Percentiles rank a stretch among this genome's conserved stretches.
Evolutionary conservation across 1,140 invertebrate genomes (phyloP).

Genomic region (Drosophila yakuba): DNA sequence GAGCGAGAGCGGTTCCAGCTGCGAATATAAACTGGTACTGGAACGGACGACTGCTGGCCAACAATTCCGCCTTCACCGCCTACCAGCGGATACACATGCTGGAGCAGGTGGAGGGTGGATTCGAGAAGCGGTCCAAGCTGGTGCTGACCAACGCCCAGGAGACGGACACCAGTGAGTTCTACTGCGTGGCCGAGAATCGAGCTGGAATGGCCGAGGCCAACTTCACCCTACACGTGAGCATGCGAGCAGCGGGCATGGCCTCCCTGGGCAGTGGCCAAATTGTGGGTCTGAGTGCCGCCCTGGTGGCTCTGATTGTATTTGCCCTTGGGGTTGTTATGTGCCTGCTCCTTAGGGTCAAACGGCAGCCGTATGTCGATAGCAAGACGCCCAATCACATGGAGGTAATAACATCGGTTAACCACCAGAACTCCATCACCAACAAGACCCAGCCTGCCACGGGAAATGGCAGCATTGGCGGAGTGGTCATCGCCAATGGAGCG

Average conservation of each 20-base stretch:
- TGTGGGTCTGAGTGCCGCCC: slow-evolving; percentile 92
- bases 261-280: slow-evolving; percentile 93
- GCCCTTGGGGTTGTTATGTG: slow-evolving; percentile 91
- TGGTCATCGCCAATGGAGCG: slow-evolving; percentile 77
- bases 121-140: slow-evolving; percentile 91
- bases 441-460: slow-evolving; percentile 85
- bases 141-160: slow-evolving; percentile 94
- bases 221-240: slow-evolving; percentile 93
- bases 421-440: slow-evolving; percentile 85
- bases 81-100: slow-evolving; percentile 92
- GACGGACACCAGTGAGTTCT: slow-evolving; percentile 94
- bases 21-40: slow-evolving; percentile 94
- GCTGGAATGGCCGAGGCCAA: slow-evolving; percentile 96
- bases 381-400: slow-evolving; percentile 91
- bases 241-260: slow-evolving; percentile 91
- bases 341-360: slow-evolving; percentile 89
- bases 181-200: slow-evolving; percentile 95
- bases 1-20: slow-evolving; percentile 92
- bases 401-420: slow-evolving; percentile 88
- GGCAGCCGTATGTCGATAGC: slow-evolving; percentile 89
- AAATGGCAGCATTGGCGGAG: slow-evolving; percentile 85
- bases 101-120: slow-evolving; percentile 88
- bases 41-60: slow-evolving; percentile 92
- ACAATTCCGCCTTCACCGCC: slow-evolving; percentile 92
- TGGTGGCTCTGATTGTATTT: slow-evolving; percentile 91